Evolutionary conservation across 1,140 invertebrate genomes (phyloP), one percentile per base, ranked within the genome.

Genomic region (Diuraphis noxia): DNA sequence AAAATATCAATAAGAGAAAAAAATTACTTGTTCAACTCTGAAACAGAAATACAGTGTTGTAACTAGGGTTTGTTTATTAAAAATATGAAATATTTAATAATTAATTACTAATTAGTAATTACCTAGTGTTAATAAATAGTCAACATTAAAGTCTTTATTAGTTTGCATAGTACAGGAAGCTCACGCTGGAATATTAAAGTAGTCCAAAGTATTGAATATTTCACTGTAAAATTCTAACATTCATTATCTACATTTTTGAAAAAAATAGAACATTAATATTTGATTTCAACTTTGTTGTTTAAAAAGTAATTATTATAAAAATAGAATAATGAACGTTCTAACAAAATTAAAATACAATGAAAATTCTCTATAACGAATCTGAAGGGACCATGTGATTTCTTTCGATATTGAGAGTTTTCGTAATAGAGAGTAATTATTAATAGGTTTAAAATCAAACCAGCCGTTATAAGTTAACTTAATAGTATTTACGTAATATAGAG

Each of bases 61-160:
- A 88, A 38, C 40, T 30, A 88, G 23, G 38, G 21, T 10, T 56
- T 87, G 23, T 21, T 72, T n/a, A 56, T 56, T 41, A 40, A 41
- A 36, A 72, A 56, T 25, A 30, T 49, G 52, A 36, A 23, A 86
- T 30, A 56, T 56, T n/a, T n/a, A 72, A 72, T 63, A n/a, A 72
- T 63, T 63, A 63, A 72, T 17, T 40, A 46, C 17, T 56, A 63
- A 40, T 19, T 63, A 88, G 8, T 56, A 40, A 40, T 30, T 56
- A 40, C 52, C 49, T 88, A 88, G 41, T 40, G 49, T 88, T 88
- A 88, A 63, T 63, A 88, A 79, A 79, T 77, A 79, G 38, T 34
- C 5, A 90, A 46, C 13, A 13, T 46, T 4, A 40, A 79, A 90
- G 88, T 90, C 88, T 90, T 72, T 90, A 90, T 90, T 90, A 90